Conservation (phyloP, 2,113 vertebrate genomes). For the Hydrolagus affinis region DNA sequence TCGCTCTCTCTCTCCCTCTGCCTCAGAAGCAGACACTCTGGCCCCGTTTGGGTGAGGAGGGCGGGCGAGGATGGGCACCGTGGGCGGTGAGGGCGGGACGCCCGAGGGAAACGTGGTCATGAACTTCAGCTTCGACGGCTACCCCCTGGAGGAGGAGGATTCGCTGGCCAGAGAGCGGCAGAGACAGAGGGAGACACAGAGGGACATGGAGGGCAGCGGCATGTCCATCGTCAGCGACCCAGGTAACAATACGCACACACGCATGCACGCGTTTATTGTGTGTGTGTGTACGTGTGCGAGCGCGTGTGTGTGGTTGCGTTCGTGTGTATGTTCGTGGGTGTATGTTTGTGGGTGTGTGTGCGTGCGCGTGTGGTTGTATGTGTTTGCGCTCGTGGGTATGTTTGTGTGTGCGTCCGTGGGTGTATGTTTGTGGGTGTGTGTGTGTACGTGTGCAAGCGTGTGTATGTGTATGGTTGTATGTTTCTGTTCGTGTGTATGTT, state of each 20-base stretch:
- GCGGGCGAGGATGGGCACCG: constrained; percentile 60
- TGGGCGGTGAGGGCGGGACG: constrained; percentile 64
- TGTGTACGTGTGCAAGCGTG: too few species aligned
- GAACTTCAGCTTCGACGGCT: constrained; percentile 87
- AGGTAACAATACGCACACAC: constrained; percentile 50
- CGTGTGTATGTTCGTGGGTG: too few species aligned
- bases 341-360: too few species aligned
- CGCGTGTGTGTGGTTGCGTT: too few species aligned
- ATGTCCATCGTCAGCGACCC: constrained; percentile 70
- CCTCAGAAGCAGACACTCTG: neutral
- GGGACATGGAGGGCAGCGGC: constrained; percentile 40
- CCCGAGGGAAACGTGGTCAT: constrained; percentile 72
- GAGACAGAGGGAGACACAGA: constrained; percentile 60
- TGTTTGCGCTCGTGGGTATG: too few species aligned
- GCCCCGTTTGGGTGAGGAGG: neutral
- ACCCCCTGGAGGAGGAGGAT: constrained; percentile 81
- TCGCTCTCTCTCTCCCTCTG: neutral
- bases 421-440: too few species aligned
- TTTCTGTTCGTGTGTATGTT: too few species aligned
- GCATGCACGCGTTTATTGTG: too few species aligned
- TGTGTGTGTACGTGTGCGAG: too few species aligned
- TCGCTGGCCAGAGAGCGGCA: constrained; percentile 58
- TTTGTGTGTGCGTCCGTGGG: too few species aligned
- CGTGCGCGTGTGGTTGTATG: too few species aligned
- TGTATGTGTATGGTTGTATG: too few species aligned